Evolutionary conservation across 2,797 vertebrate species (phyloP), one percentile per base, ranked within the genome.

Genomic region (Clamator glandarius): DNA sequence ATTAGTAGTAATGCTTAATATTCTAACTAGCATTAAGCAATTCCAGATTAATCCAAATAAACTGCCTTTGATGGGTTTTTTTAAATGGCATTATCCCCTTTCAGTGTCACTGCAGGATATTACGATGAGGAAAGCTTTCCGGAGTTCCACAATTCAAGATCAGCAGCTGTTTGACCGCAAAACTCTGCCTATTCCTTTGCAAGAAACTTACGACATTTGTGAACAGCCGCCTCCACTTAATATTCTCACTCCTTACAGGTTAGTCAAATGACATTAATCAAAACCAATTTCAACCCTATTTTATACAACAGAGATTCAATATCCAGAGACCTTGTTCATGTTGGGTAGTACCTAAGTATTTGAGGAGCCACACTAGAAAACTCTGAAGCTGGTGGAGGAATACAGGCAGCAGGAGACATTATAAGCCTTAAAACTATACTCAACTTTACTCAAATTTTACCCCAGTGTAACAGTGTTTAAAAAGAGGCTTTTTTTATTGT

Each of bases 111-210:
- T 99, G 89, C 99, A 99, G 98, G 99, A 99, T 97, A 99, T 99
- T 88, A 99, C 99, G 42, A 99, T 99, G 99, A 98, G 99, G 96
- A 99, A 99, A 97, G 99, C 99, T 41, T 99, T 99, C 97, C 98
- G 99, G 95, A 99, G 99, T 96, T 99, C 98, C 69, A 99, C 98
- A 29, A 98, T 98, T 97, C 99, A 99, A 97, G 99, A 99, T 97
- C 99, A 99, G 68, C 99, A 99, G 97, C 98, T 99, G 90, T 99
- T 99, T 74, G 98, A 99, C 95, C 99, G 99, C 82, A 98, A 97
- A 96, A 99, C 99, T 61, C 97, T 99, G 95, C 99, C 99, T 61
- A 97, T 99, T 97, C 99, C 99, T 2, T 97, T 99, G 97, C 98
- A 99, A 97, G 99, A 99, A 97, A 99, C 98, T 8, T 99, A 99